Percentiles rank a stretch among this genome's conserved stretches.
Evolutionary conservation across 2,113 vertebrate species (phyloP).

Genomic region (Sapayoa aenigma): DNA sequence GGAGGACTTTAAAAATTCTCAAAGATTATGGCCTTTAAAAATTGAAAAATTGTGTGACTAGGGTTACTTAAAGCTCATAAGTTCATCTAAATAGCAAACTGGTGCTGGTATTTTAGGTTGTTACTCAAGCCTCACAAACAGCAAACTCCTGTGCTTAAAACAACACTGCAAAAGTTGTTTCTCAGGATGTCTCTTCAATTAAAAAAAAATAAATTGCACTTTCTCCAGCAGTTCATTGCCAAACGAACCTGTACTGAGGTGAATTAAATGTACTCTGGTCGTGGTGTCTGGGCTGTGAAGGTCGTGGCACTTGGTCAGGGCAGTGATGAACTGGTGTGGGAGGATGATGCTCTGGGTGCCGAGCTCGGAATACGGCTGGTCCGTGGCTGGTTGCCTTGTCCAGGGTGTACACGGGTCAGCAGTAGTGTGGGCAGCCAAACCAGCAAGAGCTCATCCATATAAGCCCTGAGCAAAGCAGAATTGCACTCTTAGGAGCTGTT

Average conservation of each 20-base stretch:
- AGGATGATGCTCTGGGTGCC: neutral
- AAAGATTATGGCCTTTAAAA: neutral
- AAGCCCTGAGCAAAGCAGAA: neutral
- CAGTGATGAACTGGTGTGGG: neutral
- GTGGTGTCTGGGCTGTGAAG: neutral
- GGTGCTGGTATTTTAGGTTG: neutral
- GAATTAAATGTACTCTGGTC: neutral
- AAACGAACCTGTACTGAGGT: neutral
- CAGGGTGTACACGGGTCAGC: neutral
- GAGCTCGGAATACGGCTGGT: neutral
- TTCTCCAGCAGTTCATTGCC: neutral
- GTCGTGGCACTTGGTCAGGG: neutral
- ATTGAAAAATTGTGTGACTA: neutral
- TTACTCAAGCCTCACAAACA: neutral
- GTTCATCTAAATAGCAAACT: neutral
- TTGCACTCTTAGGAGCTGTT: neutral
- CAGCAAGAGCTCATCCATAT: neutral
- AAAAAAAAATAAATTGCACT: neutral
- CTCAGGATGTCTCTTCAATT: neutral
- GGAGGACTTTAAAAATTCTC: neutral
- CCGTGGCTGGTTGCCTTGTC: neutral
- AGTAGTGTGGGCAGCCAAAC: neutral
- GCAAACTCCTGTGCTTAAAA: neutral
- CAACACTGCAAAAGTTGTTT: neutral
- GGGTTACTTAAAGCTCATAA: neutral